Evolutionary conservation across 1,140 invertebrate genomes (phyloP).

Genomic region (Cylas formicarius): DNA sequence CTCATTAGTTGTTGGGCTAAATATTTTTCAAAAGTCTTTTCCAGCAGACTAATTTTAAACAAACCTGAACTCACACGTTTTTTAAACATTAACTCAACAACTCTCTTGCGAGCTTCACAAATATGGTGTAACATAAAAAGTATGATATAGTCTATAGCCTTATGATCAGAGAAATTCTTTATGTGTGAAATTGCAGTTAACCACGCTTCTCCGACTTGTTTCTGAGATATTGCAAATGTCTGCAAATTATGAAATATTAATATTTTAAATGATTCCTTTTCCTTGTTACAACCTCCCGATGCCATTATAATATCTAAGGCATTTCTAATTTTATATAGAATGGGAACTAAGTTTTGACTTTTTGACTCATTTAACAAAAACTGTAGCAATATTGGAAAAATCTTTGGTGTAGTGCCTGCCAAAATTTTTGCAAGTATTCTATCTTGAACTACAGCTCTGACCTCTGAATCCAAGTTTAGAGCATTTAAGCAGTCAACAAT

Average conservation of each 20-base stretch:
- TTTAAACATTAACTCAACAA: conserved; percentile 42
- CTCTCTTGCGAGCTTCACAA: conserved; percentile 38
- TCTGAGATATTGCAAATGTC: conserved; percentile 18
- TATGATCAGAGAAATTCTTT: conserved; percentile 27
- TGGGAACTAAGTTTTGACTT: conserved; percentile 17
- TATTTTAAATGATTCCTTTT: conserved; percentile 27
- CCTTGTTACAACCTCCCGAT: conserved; percentile 14
- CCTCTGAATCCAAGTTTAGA: conserved; percentile 29
- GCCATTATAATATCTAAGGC: conserved; percentile 30
- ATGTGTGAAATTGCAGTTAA: conserved; percentile 30
- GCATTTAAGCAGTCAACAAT: conserved; percentile 37
- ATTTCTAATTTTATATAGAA: conserved; percentile 27
- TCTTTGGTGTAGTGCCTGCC: conserved; percentile 21
- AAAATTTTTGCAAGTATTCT: conserved; percentile 27
- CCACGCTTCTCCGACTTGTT: conserved; percentile 28
- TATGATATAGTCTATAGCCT: conserved; percentile 43
- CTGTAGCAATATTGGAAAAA: conserved; percentile 33
- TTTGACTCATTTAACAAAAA: conserved; percentile 32
- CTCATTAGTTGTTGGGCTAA: conserved; percentile 38
- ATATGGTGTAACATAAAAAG: conserved; percentile 41
- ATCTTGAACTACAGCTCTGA: conserved; percentile 27
- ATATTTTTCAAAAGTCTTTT: conserved; percentile 38
- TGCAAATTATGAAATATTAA: conserved; percentile 30
- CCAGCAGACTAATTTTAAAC: conserved; percentile 40
- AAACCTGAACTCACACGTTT: conserved; percentile 40